A percentile compares a stretch with the other conserved stretches of the same genome.
These are phyloP conservation scores for Synchiropus splendidus DNA, from an alignment of 2,113 vertebrate genomes.

Conservation along the genomic window DNA sequence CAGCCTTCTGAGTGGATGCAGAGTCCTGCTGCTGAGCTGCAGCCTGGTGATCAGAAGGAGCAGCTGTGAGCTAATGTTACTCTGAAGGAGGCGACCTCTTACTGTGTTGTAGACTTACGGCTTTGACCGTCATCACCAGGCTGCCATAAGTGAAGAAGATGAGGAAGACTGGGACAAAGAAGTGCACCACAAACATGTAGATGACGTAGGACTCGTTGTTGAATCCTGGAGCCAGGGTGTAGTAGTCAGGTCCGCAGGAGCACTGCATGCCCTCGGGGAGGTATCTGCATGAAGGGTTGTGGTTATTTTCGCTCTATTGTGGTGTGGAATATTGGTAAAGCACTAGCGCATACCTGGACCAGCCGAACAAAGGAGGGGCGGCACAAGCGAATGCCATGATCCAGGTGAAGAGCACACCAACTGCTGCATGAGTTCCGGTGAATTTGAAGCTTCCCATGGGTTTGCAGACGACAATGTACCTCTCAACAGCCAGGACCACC, in stretches of 20 bases:
- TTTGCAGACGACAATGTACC: conserved; percentile 74
- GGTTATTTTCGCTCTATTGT: no score
- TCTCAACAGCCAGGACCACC: conserved; percentile 71
- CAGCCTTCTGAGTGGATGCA: conserved; percentile 70
- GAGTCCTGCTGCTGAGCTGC: conserved; percentile 71
- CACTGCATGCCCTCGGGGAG: conserved; percentile 72
- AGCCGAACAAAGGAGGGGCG: conserved; percentile 65
- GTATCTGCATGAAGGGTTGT: no score
- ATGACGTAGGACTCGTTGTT: conserved; percentile 71
- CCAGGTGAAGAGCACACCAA: conserved; percentile 70
- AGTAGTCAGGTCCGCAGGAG: conserved; percentile 71
- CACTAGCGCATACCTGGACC: conserved; percentile 78
- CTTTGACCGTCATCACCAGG: conserved; percentile 72
- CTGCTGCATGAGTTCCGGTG: conserved; percentile 49
- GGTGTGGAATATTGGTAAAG: no score
- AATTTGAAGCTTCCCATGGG: conserved; percentile 77
- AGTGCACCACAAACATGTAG: conserved; percentile 68
- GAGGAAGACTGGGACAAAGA: conserved; percentile 53
- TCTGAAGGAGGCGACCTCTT: not conserved
- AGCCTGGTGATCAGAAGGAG: conserved; percentile 16
- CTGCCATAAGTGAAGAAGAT: conserved; percentile 74
- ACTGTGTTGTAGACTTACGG: conserved; percentile 43
- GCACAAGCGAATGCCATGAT: conserved; percentile 67
- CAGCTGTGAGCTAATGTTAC: not conserved
- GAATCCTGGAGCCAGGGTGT: conserved; percentile 65